phyloP scores from a whole-genome alignment of 2,888 invertebrate species.

The Parthenolecanium corni region DNA sequence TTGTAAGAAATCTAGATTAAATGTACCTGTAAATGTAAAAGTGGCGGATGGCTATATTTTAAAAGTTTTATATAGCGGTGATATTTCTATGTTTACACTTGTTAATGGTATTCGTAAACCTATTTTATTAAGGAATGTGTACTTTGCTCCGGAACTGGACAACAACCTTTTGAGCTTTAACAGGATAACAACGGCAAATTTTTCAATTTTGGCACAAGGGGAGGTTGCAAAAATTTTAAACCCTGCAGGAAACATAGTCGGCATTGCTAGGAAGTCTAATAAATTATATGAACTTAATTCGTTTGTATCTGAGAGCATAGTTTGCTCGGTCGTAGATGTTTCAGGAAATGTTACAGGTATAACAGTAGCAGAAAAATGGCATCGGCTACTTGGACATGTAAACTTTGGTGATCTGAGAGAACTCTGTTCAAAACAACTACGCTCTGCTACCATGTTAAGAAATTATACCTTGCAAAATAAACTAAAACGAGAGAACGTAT shows the following conservation, averaged over 20 bases:
- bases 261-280: too few relatives aligned
- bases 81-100: constrained; percentile 4
- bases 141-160: constrained; percentile 4
- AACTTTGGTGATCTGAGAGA: constrained; percentile 3
- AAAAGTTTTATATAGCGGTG: constrained; percentile 24
- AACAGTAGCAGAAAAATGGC: not conserved
- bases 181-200: not conserved
- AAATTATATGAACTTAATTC: too few relatives aligned
- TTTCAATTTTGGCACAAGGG: too few relatives aligned
- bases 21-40: constrained; percentile 31
- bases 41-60: constrained; percentile 29
- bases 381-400: constrained; percentile 13
- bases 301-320: too few relatives aligned
- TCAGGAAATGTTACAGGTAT: not conserved
- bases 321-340: not conserved
- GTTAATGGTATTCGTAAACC: not conserved
- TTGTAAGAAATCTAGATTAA: constrained; percentile 23
- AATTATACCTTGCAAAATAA: too few relatives aligned
- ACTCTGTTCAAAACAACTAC: not conserved
- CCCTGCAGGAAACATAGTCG: too few relatives aligned
- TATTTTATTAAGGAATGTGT: not conserved
- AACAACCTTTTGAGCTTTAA: constrained; percentile 9
- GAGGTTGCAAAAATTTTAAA: too few relatives aligned
- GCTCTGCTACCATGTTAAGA: too few relatives aligned
- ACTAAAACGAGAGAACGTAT: too few relatives aligned